Conservation (phyloP, 2,888 invertebrate genomes). For the Ctenicera cuprea region DNA sequence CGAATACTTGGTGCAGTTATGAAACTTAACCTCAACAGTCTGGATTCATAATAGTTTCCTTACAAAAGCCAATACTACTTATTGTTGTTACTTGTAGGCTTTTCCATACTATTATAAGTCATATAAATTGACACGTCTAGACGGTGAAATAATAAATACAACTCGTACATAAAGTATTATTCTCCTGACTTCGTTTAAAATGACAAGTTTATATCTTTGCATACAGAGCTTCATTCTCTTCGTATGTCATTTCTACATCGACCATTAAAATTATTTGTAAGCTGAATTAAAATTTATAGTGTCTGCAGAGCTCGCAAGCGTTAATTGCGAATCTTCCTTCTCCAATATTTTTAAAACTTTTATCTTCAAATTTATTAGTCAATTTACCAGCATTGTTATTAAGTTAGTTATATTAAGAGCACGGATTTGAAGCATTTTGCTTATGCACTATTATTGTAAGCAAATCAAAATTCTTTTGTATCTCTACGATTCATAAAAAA, state of each 20-base stretch:
- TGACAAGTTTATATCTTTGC: constrained; percentile 50
- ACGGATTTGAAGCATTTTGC: too few species aligned
- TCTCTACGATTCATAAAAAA: too few species aligned
- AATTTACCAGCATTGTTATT: too few species aligned
- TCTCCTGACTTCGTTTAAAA: constrained; percentile 44
- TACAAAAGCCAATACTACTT: constrained; percentile 17
- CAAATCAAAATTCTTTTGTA: too few species aligned
- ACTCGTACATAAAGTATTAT: constrained; percentile 44
- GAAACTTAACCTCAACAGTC: background rate
- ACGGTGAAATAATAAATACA: constrained; percentile 55
- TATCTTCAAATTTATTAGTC: background rate
- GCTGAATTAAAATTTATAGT: constrained; percentile 39
- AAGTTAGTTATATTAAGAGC: too few species aligned
- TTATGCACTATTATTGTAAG: too few species aligned
- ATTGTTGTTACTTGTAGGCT: constrained; percentile 52
- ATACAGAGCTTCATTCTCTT: constrained; percentile 32
- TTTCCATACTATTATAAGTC: constrained; percentile 54
- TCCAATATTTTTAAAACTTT: background rate
- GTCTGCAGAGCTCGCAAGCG: background rate
- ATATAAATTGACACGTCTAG: constrained; percentile 59
- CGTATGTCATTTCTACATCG: constrained; percentile 32
- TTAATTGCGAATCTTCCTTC: background rate
- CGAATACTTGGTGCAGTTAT: background rate
- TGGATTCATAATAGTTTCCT: background rate
- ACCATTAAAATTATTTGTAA: constrained; percentile 42